A percentile compares a stretch with the other conserved stretches of the same genome.
These are phyloP conservation scores for Cephonodes hylas DNA, from an alignment of 2,888 invertebrate genomes.

Conservation along the genomic window DNA sequence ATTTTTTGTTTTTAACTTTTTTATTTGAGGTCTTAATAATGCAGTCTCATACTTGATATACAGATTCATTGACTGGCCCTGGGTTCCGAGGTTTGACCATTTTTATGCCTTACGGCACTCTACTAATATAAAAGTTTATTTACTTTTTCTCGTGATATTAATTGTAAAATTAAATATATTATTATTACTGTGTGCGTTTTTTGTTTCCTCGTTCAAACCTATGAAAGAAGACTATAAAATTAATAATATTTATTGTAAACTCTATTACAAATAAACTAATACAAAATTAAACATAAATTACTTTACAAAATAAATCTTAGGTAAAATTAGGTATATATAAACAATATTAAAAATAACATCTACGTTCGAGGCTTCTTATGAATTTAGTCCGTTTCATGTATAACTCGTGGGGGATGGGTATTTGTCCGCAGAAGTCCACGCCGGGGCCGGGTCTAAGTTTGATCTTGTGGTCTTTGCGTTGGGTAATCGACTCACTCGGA, in stretches of 20 bases:
- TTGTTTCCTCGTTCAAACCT: neutral
- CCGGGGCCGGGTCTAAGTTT: constrained; percentile 43
- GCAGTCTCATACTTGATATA: no score
- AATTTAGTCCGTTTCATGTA: constrained; percentile 6
- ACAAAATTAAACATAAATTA: neutral
- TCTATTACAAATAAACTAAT: neutral
- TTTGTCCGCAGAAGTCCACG: constrained; percentile 39
- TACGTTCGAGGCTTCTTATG: neutral
- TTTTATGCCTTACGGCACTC: no score
- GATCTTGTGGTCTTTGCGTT: constrained; percentile 15
- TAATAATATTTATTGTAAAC: neutral
- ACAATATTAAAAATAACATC: neutral
- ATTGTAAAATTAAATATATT: constrained; percentile 5
- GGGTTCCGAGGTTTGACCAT: no score
- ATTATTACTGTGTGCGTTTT: neutral
- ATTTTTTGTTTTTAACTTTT: no score
- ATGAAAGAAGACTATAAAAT: neutral
- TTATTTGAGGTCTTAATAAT: no score
- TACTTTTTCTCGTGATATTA: constrained; percentile 8
- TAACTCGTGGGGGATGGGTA: constrained; percentile 37
- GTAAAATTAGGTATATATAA: neutral
- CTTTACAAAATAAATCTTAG: neutral
- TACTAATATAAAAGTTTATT: constrained; percentile 7
- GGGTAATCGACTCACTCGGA: constrained; percentile 1
- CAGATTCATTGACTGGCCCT: no score